Percentiles rank a stretch among this genome's conserved stretches.
phyloP scores from a whole-genome alignment of 2,113 vertebrate species.

The Scopus umbretta region DNA sequence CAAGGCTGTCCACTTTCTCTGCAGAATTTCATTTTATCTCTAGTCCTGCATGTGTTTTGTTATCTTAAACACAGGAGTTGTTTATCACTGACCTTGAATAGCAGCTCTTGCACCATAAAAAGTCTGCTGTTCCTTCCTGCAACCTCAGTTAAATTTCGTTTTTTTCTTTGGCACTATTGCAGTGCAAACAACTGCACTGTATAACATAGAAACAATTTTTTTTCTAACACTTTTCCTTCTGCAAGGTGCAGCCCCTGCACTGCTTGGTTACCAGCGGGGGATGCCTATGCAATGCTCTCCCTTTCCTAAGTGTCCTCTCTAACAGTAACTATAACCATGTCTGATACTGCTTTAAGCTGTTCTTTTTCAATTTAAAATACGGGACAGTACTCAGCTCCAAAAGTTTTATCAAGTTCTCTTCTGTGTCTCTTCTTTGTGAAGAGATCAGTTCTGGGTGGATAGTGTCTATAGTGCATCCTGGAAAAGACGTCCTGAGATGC shows the following conservation, averaged over 20 bases:
- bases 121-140: background rate
- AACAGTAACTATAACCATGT: rapidly evolving
- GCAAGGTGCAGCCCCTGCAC: background rate
- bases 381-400: background rate
- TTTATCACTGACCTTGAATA: background rate
- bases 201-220: background rate
- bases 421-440: background rate
- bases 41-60: background rate
- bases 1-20: background rate
- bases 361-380: background rate
- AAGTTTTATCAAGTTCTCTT: background rate
- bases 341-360: background rate
- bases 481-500: background rate
- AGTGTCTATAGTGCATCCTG: background rate
- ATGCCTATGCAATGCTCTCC: background rate
- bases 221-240: background rate
- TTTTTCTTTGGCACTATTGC: background rate
- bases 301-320: background rate
- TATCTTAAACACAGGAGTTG: background rate
- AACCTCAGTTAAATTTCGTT: background rate
- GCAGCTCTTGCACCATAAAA: background rate
- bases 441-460: background rate
- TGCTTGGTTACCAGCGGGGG: background rate
- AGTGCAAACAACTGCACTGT: background rate
- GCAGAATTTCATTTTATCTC: background rate